Conservation (phyloP, 92 coral and sea anemone species). For the Paragorgia papillata region DNA sequence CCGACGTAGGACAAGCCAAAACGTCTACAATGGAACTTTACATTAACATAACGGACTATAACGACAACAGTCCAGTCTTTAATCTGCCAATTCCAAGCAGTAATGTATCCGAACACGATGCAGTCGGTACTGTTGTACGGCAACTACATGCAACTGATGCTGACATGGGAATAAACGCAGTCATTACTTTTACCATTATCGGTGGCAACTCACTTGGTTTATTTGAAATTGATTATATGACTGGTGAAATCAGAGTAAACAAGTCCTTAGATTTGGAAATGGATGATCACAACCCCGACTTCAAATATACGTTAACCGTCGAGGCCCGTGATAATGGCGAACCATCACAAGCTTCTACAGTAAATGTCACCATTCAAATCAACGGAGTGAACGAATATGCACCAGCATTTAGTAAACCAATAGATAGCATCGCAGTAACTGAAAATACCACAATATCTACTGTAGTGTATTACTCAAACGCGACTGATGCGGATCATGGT, state of each 20-base stretch:
- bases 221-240: slow-evolving; percentile 60
- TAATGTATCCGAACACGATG: slow-evolving; percentile 55
- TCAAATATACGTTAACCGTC: slow-evolving; percentile 50
- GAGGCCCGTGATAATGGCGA: slow-evolving; percentile 78
- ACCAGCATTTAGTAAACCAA: slow-evolving; percentile 45
- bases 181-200: slow-evolving; percentile 58
- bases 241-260: slow-evolving; percentile 68
- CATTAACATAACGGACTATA: slow-evolving; percentile 69
- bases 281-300: slow-evolving; percentile 3
- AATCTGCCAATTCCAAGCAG: slow-evolving; percentile 50
- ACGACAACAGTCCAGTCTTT: slow-evolving; percentile 81
- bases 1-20: slow-evolving; percentile 68
- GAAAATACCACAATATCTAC: slow-evolving; percentile 16
- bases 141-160: slow-evolving; percentile 70
- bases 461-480: slow-evolving; percentile 2
- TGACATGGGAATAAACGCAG: slow-evolving; percentile 78
- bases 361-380: slow-evolving; percentile 57
- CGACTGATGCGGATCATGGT: slow-evolving; percentile 19
- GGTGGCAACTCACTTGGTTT: slow-evolving; percentile 64
- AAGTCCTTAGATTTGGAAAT: slow-evolving; percentile 69
- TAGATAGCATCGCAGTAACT: background rate
- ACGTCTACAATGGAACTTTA: slow-evolving; percentile 64
- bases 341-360: slow-evolving; percentile 38
- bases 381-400: slow-evolving; percentile 74
- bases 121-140: slow-evolving; percentile 56